These are phyloP conservation scores for Dromaius novaehollandiae DNA, from an alignment of 2,113 vertebrate species.

Conservation along the genomic window DNA sequence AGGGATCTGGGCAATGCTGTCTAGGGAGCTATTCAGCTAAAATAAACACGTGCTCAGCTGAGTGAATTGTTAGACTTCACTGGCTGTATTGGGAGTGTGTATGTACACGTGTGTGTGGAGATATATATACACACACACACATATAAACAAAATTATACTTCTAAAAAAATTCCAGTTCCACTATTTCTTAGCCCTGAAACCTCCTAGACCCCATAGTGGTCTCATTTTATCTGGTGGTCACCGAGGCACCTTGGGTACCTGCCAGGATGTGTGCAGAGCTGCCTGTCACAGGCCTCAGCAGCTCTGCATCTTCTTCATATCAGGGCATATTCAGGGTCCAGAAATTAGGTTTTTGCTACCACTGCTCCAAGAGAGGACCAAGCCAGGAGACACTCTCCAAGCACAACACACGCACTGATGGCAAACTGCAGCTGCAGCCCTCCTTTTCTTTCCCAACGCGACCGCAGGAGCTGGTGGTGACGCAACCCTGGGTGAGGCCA, in stretches of 20 bases:
- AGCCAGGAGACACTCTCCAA: neutral
- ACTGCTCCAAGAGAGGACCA: neutral
- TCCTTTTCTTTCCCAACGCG: neutral
- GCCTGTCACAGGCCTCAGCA: neutral
- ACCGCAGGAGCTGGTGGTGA: neutral
- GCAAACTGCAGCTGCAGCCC: neutral
- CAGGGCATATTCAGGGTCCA: accelerated
- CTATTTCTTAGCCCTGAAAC: neutral
- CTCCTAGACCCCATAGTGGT: neutral
- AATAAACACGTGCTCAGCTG: neutral
- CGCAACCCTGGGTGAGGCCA: conserved; percentile 19
- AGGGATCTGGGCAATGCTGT: neutral
- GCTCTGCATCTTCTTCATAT: neutral
- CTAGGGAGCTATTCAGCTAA: accelerated
- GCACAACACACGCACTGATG: neutral
- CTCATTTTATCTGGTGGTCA: neutral
- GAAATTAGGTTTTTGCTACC: neutral
- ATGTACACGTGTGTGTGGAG: neutral
- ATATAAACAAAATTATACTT: neutral
- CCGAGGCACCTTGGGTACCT: neutral
- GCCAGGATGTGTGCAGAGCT: neutral
- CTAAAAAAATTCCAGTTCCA: neutral
- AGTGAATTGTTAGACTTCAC: neutral
- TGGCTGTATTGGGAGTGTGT: neutral
- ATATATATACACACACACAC: too few relatives aligned